Evolutionary conservation across 2,113 vertebrate species (phyloP), one percentile per base, ranked within the genome.

Genomic region (Mionectes macconnelli): DNA sequence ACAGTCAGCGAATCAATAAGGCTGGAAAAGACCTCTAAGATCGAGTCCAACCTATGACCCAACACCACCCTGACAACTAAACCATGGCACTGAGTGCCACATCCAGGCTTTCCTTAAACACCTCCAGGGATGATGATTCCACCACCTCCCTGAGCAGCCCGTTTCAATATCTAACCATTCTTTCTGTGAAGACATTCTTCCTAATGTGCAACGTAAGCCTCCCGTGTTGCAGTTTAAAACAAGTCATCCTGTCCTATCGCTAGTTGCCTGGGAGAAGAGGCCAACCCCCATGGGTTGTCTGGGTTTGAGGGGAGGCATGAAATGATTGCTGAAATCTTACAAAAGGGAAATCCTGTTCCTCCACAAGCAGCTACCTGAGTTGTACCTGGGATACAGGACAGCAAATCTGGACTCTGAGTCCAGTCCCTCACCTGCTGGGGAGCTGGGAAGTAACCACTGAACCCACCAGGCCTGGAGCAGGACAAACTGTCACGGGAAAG

Each of bases 391-490:
- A 39, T 4, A 37, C 42, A 1, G 52, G 22, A n/a, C 35, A 6
- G 15, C 18, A 17, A 19, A 31, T 9, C 14, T 8, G 44, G 66
- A 7, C 20, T 16, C 22, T 0, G 0, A 30, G 44, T 14, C 19
- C 39, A 6, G 74, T n/a, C 33, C 20, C 18, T 27, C 22, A 1
- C 21, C 45, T 2, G 39, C 5, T 6, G 4, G 10, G 21, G 23
- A 4, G 20, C 14, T n/a, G 64, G 8, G 50, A 11, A 21, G 50
- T 25, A 31, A 33, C 31, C 7, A 28, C 27, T 30, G 18, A 12
- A 20, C 33, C 14, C 0, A 0, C 18, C 59, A 8, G 49, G 60
- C 39, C 24, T 0, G 1, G 9, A 27, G 6, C 17, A 4, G 19
- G 4, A 8, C 28, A 7, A 55, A 28, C 8, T 17, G 14, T 5